Percentiles rank a stretch among this genome's conserved stretches.
Conservation (phyloP, 2,888 invertebrate species). For the Junonia oenone region DNA sequence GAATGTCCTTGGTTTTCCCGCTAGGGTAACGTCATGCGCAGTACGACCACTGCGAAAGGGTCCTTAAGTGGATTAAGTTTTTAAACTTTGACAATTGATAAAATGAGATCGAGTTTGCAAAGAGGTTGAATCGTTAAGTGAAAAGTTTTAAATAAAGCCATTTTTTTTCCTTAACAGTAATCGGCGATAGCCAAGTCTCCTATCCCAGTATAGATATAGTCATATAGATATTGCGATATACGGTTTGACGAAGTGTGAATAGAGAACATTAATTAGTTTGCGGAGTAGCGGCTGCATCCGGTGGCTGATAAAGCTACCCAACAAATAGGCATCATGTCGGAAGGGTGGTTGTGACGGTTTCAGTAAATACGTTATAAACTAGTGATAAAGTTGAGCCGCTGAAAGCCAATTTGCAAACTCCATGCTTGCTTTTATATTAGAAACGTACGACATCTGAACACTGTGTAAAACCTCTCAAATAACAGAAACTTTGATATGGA, state of each 20-base stretch:
- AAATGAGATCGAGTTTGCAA: slow-evolving; percentile 70
- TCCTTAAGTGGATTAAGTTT: slow-evolving; percentile 77
- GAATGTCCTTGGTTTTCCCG: slow-evolving; percentile 72
- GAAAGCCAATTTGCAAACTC: slow-evolving; percentile 10
- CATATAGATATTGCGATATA: neutral
- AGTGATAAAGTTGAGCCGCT: slow-evolving; percentile 13
- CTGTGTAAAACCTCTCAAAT: neutral
- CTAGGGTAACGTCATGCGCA: slow-evolving; percentile 72
- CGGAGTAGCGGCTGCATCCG: slow-evolving; percentile 25
- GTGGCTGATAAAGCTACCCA: slow-evolving; percentile 23
- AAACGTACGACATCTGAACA: neutral
- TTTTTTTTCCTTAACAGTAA: slow-evolving; percentile 11
- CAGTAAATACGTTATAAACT: slow-evolving; percentile 25
- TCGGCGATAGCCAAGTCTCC: neutral
- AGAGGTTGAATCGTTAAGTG: slow-evolving; percentile 56
- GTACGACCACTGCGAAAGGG: slow-evolving; percentile 61
- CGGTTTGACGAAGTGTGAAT: slow-evolving; percentile 1
- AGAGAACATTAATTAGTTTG: slow-evolving; percentile 29
- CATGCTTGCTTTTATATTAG: slow-evolving; percentile 2
- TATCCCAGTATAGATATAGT: neutral
- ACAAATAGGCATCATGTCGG: slow-evolving; percentile 24
- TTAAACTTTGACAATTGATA: slow-evolving; percentile 77
- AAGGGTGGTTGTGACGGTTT: slow-evolving; percentile 23
- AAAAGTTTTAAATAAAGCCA: slow-evolving; percentile 53
- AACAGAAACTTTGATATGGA: neutral